These are phyloP conservation scores for Pristionchus fissidentatus DNA, from an alignment of 2,888 invertebrate genomes.

Conservation along the genomic window DNA sequence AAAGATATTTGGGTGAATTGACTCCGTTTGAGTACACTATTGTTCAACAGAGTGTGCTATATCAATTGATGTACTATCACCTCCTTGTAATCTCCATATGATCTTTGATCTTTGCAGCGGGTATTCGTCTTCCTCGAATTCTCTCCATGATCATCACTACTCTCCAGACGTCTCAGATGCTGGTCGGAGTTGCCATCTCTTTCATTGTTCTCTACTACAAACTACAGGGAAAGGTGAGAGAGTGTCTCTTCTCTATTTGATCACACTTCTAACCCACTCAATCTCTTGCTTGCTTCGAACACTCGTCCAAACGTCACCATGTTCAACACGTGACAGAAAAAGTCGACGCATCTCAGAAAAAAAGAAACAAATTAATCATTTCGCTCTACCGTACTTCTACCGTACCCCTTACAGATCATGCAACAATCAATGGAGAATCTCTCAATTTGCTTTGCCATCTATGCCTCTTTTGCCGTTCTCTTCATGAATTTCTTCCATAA, in stretches of 20 bases:
- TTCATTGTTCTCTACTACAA: slow-evolving; percentile 67
- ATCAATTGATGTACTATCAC: neutral
- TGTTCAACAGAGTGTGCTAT: neutral
- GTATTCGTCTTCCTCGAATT: slow-evolving; percentile 56
- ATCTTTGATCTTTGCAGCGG: slow-evolving; percentile 50
- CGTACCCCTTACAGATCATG: slow-evolving; percentile 29
- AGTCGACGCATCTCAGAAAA: no score
- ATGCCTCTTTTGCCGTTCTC: slow-evolving; percentile 75
- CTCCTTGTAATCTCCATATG: neutral
- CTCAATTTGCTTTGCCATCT: slow-evolving; percentile 73
- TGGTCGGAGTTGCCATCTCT: slow-evolving; percentile 69
- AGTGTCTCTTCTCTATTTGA: neutral
- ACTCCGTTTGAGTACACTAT: neutral
- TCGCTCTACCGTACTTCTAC: neutral
- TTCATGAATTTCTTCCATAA: slow-evolving; percentile 75
- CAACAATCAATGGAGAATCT: slow-evolving; percentile 47
- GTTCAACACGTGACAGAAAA: no score
- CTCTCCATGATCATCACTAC: slow-evolving; percentile 63
- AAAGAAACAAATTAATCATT: neutral
- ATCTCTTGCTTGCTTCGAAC: neutral
- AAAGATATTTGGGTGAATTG: neutral
- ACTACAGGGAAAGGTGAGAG: slow-evolving; percentile 58
- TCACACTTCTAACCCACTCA: neutral
- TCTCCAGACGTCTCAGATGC: slow-evolving; percentile 69
- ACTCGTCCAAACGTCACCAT: no score